Percentiles rank a stretch among this genome's conserved stretches.
phyloP scores from a whole-genome alignment of 1,140 invertebrate species.

The Drosophila sp. region DNA sequence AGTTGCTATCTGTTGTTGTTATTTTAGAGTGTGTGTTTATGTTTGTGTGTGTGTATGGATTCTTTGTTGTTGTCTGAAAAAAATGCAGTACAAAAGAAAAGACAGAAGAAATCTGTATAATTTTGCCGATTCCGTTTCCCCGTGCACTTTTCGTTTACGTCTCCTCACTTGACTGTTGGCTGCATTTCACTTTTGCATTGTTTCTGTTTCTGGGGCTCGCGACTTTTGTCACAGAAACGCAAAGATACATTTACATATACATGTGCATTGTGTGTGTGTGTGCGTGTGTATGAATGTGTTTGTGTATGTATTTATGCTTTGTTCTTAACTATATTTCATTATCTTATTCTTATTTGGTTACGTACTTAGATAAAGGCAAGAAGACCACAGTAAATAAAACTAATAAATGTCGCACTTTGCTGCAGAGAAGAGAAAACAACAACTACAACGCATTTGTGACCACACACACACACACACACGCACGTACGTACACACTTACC shows the following conservation, averaged over 20 bases:
- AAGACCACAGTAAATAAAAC: background rate
- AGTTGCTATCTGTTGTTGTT: conserved; percentile 20
- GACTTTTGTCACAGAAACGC: conserved; percentile 21
- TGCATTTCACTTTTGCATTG: conserved; percentile 24
- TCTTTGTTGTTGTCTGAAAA: conserved; percentile 12
- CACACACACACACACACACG: background rate
- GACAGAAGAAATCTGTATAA: conserved; percentile 24
- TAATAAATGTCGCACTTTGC: conserved; percentile 16
- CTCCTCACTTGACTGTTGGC: conserved; percentile 11
- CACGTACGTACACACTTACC: background rate
- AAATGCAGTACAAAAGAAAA: conserved; percentile 19
- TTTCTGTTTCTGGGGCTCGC: conserved; percentile 26
- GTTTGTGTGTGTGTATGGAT: conserved; percentile 6
- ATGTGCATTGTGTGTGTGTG: background rate
- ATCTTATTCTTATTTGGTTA: background rate
- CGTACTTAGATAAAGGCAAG: conserved; percentile 8
- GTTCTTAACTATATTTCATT: conserved; percentile 3
- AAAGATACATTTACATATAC: background rate
- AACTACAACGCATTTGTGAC: background rate
- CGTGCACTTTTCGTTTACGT: conserved; percentile 1
- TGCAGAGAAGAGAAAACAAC: background rate
- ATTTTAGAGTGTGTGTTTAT: conserved; percentile 11
- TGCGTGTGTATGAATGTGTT: conserved; percentile 11
- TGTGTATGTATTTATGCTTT: conserved; percentile 5
- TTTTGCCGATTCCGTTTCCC: conserved; percentile 15